A percentile compares a stretch with the other conserved stretches of the same genome.
These are phyloP conservation scores for Acrocera orbiculus DNA, from an alignment of 2,888 invertebrate genomes.

Conservation along the genomic window DNA sequence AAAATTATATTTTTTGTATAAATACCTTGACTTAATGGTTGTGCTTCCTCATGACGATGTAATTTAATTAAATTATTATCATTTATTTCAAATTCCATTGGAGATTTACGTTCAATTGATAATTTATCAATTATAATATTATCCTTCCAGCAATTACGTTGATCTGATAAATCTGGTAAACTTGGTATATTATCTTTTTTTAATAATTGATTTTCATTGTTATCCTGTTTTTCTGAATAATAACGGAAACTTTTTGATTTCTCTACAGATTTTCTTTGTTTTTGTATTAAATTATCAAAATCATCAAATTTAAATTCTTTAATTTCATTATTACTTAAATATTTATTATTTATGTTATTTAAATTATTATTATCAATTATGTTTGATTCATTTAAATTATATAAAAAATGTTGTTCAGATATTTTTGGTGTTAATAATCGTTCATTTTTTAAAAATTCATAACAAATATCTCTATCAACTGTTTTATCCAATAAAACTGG, in stretches of 20 bases:
- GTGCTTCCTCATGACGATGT: slow-evolving; percentile 5
- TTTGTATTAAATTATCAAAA: too few relatives aligned
- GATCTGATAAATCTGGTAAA: slow-evolving; percentile 22
- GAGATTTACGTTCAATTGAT: neutral
- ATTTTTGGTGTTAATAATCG: too few relatives aligned
- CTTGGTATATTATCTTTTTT: slow-evolving; percentile 23
- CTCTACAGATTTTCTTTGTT: slow-evolving; percentile 39
- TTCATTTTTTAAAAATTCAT: too few relatives aligned
- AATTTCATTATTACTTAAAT: too few relatives aligned
- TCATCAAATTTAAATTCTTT: too few relatives aligned
- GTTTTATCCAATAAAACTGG: too few relatives aligned
- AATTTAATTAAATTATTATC: slow-evolving; percentile 22
- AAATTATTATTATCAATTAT: too few relatives aligned
- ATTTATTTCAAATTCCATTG: slow-evolving; percentile 26
- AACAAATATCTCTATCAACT: too few relatives aligned
- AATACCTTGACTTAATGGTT: slow-evolving; percentile 15
- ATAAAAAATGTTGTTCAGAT: too few relatives aligned
- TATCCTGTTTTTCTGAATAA: slow-evolving; percentile 32
- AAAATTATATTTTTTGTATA: slow-evolving; percentile 18
- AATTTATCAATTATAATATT: neutral
- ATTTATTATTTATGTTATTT: too few relatives aligned
- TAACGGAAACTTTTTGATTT: slow-evolving; percentile 57
- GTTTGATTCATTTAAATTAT: too few relatives aligned
- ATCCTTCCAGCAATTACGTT: neutral
- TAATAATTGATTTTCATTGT: slow-evolving; percentile 7